Percentiles rank a stretch among this genome's conserved stretches.
Evolutionary conservation across 2,888 invertebrate species (phyloP).

Genomic region (Agrypnus murinus): DNA sequence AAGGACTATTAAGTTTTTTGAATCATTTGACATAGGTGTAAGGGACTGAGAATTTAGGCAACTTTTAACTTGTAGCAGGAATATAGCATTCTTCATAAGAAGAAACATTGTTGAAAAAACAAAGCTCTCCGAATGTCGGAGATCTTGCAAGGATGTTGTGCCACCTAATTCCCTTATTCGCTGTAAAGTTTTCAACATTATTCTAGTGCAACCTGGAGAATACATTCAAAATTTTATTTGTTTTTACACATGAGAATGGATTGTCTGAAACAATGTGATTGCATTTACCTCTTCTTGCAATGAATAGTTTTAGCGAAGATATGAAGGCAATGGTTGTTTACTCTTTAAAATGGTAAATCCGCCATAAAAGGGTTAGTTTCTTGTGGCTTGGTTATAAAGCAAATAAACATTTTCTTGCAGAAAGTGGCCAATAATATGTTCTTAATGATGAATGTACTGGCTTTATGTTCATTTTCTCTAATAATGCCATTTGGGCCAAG

Average conservation of each 20-base stretch:
- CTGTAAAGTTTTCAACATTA: slow-evolving; percentile 1
- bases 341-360: neutral
- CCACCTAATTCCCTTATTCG: slow-evolving; percentile 36
- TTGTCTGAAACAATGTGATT: slow-evolving; percentile 35
- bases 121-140: slow-evolving; percentile 53
- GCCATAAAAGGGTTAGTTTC: neutral
- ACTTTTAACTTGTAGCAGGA: too few relatives aligned
- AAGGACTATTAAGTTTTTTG: neutral
- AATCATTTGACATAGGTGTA: too few relatives aligned
- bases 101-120: slow-evolving; percentile 31
- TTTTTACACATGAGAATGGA: slow-evolving; percentile 20
- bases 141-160: slow-evolving; percentile 52
- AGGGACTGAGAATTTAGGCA: neutral
- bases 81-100: neutral
- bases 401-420: neutral
- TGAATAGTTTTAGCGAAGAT: too few relatives aligned
- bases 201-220: slow-evolving; percentile 6
- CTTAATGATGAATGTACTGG: neutral
- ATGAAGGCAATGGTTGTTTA: too few relatives aligned
- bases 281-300: slow-evolving; percentile 23
- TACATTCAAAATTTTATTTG: slow-evolving; percentile 20
- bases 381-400: neutral
- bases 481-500: neutral
- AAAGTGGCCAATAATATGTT: neutral
- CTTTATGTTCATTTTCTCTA: neutral